phyloP scores from a whole-genome alignment of 2,797 vertebrate species.

The Hybognathus amarus region DNA sequence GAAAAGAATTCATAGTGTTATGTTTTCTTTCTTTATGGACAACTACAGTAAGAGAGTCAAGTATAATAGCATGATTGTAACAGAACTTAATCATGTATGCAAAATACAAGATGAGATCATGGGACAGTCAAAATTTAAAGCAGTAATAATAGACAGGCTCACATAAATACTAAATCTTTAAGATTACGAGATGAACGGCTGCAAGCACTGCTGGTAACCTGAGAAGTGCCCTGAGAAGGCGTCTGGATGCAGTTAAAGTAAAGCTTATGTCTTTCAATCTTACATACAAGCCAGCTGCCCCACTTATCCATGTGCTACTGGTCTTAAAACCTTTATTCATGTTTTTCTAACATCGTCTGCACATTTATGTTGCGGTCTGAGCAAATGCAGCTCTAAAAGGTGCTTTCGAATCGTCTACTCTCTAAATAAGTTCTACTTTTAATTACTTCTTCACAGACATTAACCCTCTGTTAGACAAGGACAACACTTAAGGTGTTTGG shows the following conservation, averaged over 20 bases:
- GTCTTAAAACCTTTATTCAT: slow-evolving; percentile 2
- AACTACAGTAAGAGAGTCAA: background rate
- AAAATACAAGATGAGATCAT: background rate
- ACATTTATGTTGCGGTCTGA: background rate
- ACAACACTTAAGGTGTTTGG: no score
- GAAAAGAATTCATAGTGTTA: slow-evolving; percentile 3
- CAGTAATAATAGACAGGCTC: background rate
- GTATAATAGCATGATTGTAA: background rate
- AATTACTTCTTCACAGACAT: background rate
- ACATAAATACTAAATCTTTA: background rate
- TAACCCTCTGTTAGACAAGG: no score
- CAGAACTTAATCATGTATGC: background rate
- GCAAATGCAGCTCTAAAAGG: background rate
- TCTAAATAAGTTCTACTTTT: background rate
- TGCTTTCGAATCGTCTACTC: background rate
- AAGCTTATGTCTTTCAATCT: background rate
- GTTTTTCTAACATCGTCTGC: slow-evolving; percentile 1
- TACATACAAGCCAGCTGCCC: background rate
- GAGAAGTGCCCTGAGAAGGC: background rate
- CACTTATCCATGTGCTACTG: slow-evolving; percentile 1
- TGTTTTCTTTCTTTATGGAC: slow-evolving; percentile 33
- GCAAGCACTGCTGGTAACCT: background rate
- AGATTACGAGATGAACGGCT: background rate
- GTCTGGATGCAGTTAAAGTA: slow-evolving; percentile 34
- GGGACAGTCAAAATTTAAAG: background rate